Percentiles rank a stretch among this genome's conserved stretches.
These are phyloP conservation scores for Gouania willdenowi DNA, from an alignment of 2,797 vertebrate genomes.

Conservation along the genomic window DNA sequence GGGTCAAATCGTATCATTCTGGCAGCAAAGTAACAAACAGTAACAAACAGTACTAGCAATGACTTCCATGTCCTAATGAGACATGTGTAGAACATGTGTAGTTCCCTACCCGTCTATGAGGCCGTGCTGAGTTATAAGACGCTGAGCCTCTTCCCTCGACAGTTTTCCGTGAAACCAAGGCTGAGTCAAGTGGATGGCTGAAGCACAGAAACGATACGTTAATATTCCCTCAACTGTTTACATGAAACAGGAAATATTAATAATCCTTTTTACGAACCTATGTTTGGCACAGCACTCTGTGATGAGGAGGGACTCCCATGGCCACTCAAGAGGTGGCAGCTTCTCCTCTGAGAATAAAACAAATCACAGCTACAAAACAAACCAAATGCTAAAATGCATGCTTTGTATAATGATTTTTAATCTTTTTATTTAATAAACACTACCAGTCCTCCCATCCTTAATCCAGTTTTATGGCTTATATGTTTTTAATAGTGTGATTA, in stretches of 20 bases:
- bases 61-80: no score
- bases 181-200: constrained; percentile 89
- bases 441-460: no score
- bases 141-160: constrained; percentile 91
- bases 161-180: constrained; percentile 96
- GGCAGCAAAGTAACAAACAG: no score
- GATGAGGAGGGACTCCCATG: constrained; percentile 84
- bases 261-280: constrained; percentile 75
- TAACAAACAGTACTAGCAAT: no score
- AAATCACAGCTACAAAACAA: constrained; percentile 2
- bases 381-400: background rate
- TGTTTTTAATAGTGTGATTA: no score
- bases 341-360: constrained; percentile 83
- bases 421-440: no score
- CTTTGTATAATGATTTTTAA: background rate
- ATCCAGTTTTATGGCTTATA: no score
- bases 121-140: constrained; percentile 89
- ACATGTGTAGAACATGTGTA: no score
- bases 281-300: constrained; percentile 73
- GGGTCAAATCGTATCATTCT: no score
- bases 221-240: background rate
- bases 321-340: constrained; percentile 85
- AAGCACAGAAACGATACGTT: constrained; percentile 4
- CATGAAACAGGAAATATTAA: background rate
- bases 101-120: constrained; percentile 93